Conservation (phyloP, 2,113 vertebrate genomes). For the Anser cygnoides region DNA sequence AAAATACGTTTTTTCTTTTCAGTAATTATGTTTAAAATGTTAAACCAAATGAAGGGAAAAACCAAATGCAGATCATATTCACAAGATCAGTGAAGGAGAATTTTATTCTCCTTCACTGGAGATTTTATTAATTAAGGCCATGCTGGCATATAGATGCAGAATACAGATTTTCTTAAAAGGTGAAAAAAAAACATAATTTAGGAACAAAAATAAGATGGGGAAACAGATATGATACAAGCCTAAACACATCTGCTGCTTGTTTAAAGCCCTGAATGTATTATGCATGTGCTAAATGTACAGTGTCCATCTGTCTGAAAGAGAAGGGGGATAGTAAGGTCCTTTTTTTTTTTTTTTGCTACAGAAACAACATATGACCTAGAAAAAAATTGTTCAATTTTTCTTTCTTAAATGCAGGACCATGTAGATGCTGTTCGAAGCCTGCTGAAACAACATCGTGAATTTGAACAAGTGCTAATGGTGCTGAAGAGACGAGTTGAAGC, state of each 20-base stretch:
- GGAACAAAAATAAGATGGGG: neutral
- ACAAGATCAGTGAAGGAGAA: neutral
- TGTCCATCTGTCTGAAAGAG: neutral
- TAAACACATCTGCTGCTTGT: neutral
- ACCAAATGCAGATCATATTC: neutral
- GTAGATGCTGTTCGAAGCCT: constrained; percentile 80
- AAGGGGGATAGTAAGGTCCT: neutral
- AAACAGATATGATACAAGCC: neutral
- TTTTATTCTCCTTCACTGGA: no score
- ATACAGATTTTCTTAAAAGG: neutral
- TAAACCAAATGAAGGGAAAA: neutral
- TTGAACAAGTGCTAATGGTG: constrained; percentile 76
- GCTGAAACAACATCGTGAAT: constrained; percentile 82
- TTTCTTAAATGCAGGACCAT: constrained; percentile 77
- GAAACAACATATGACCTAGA: neutral
- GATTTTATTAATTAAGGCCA: neutral
- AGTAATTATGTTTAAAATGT: neutral
- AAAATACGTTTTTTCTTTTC: neutral
- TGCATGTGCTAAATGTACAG: neutral
- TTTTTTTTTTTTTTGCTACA: neutral
- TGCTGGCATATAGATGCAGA: neutral
- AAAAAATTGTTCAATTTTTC: neutral
- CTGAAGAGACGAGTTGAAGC: constrained; percentile 77
- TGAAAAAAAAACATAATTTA: neutral
- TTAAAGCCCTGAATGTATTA: neutral